Percentiles rank a stretch among this genome's conserved stretches.
Evolutionary conservation across 2,113 vertebrate genomes (phyloP).

Genomic region (Eolophus roseicapilla): DNA sequence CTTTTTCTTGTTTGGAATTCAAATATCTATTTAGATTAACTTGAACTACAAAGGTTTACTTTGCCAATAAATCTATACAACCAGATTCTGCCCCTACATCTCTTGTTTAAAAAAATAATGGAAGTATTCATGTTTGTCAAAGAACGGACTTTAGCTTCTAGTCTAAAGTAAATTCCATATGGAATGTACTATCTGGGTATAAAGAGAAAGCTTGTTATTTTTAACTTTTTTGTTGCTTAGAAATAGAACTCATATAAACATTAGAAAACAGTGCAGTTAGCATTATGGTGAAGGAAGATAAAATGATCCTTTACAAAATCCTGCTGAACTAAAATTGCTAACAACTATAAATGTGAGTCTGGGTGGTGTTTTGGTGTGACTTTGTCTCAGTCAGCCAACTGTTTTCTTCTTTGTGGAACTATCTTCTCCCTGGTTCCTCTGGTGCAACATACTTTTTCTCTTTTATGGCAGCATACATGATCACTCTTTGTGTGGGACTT

Average conservation of each 20-base stretch:
- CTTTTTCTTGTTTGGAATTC: background rate
- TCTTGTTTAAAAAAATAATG: background rate
- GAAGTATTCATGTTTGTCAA: background rate
- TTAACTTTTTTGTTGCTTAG: background rate
- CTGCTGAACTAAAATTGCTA: background rate
- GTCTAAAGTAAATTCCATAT: background rate
- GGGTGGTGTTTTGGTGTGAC: background rate
- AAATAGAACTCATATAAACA: background rate
- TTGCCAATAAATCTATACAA: background rate
- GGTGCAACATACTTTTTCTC: background rate
- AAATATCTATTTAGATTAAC: background rate
- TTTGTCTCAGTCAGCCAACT: background rate
- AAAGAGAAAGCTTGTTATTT: background rate
- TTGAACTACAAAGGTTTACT: background rate
- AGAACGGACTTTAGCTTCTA: background rate
- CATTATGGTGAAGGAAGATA: background rate
- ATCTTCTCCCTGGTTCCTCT: background rate
- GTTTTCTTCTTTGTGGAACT: fast-evolving
- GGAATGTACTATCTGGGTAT: background rate
- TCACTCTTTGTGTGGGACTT: background rate
- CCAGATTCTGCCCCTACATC: background rate
- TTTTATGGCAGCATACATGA: background rate
- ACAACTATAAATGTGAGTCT: background rate
- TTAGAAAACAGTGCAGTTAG: background rate
- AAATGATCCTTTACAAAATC: background rate